Evolutionary conservation across 2,113 vertebrate genomes (phyloP).

Genomic region (Ifrita kowaldi): DNA sequence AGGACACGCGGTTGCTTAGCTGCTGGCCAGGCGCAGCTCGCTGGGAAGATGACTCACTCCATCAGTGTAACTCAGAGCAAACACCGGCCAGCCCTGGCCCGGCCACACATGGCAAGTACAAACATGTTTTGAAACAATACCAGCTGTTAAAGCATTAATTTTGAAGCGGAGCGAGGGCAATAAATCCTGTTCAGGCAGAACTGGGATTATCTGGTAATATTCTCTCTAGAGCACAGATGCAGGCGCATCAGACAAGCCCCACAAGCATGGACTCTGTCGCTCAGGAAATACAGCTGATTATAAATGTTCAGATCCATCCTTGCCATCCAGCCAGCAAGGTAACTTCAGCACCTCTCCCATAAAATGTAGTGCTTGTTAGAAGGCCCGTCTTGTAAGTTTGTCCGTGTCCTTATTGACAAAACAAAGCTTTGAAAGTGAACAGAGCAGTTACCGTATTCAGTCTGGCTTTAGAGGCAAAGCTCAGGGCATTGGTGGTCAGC

Average conservation of each 20-base stretch:
- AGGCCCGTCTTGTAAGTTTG: neutral
- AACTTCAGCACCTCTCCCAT: neutral
- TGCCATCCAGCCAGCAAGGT: neutral
- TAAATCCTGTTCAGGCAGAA: neutral
- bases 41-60: conserved; percentile 19
- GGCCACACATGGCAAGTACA: neutral
- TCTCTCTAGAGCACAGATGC: neutral
- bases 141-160: neutral
- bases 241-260: neutral
- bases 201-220: neutral
- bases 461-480: neutral
- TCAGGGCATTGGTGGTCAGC: neutral
- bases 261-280: neutral
- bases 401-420: neutral
- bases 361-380: neutral
- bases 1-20: conserved; percentile 38
- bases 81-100: neutral
- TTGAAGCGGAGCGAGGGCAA: neutral
- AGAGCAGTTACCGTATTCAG: neutral
- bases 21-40: neutral
- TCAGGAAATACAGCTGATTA: neutral
- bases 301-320: neutral
- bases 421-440: neutral
- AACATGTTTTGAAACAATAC: neutral
- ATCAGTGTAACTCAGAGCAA: conserved; percentile 4